Base-by-base conservation (phyloP, 1,140 invertebrate species). In the Bombus confusus region DNA sequence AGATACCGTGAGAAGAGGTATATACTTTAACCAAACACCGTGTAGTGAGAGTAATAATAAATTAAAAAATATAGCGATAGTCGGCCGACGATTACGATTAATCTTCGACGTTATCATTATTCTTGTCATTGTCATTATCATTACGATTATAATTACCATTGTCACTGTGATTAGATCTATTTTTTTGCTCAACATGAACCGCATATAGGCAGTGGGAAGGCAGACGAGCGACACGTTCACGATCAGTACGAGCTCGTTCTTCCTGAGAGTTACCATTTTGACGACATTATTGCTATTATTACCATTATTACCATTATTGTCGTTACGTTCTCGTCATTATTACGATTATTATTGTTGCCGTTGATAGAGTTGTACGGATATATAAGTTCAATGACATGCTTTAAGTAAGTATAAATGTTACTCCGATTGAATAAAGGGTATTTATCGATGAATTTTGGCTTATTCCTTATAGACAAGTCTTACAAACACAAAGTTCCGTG, bases 361-460 rank as follows among this genome's bases (percentile, higher is more conserved):
- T 94, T 95, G 91, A 94, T 92, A 92, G 94, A 95, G 93, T 95
- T 95, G 92, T 94, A 95, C 91, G 93, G 92, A 91, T 93, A 87
- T 92, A 94, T 95, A 95, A 94, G 91, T 95, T 95, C 92, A 92
- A 92, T 93, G 93, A 93, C 92, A 94, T 95, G 93, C 94, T 95
- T 95, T 94, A 94, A 94, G 91, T 94, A 94, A 95, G 93, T 93
- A 94, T 95, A 95, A 95, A 95, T 95, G 95, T 95, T 95, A 95
- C 94, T 95, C 93, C 93, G 93, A 94, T 95, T 94, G 94, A 95
- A 95, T 95, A 95, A 95, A 95, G 93, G 93, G 94, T 95, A 95
- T 95, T 95, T 95, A 95, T 95, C 94, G 94, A 95, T 93, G 93
- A 95, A 94, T 87, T 85, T 64, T 89, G 34, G 64, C 2, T 78